Evolutionary conservation across 2,888 invertebrate species (phyloP), one percentile per base, ranked within the genome.

Genomic region (Uropetala carovei): DNA sequence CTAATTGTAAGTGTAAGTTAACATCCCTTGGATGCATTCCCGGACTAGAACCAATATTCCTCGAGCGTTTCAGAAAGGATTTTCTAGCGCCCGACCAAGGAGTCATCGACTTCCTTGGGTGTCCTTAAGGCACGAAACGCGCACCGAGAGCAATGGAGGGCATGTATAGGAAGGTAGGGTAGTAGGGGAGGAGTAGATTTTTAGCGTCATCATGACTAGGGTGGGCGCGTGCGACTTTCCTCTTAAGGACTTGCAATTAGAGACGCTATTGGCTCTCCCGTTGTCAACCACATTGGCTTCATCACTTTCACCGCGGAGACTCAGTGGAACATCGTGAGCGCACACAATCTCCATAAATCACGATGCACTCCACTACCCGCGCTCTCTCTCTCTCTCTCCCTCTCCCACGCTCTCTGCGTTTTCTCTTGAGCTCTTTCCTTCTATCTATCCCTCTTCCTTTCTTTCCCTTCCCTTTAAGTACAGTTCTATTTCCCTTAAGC

Each of bases 191-290:
- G 64, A 27, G 89, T 11, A 64, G 89, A 27, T 89, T 89, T 89
- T 58, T 43, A 18, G 30, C 89, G 68, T 89, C 89, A 89, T 89
- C 60, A 89, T 89, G 89, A 89, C 64, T 68, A 89, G 89, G 89
- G 89, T 89, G 89, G 89, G 89, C 89, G 64, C 89, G 89, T 64
- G 89, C 89, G 89, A 89, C 89, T 89, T 89, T 60, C 89, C 89
- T 89, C 89, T 89, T 68, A 89, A 89, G 89, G 89, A 89, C 60
- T 89, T 89, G 89, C 89, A 89, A 89, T 89, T 89, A 89, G 89
- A 43, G 89, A 43, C 64, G 89, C 89, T 89, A 89, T 89, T 89
- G 89, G 89, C 89, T 89, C 64, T 64, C 60, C 89, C 89, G 89
- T 89, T 89, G 89, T 89, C 89, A 89, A 89, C 89, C 64, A 64